Evolutionary conservation across 2,888 invertebrate species (phyloP), one percentile per base, ranked within the genome.

Genomic region (Meghimatium bilineatum): DNA sequence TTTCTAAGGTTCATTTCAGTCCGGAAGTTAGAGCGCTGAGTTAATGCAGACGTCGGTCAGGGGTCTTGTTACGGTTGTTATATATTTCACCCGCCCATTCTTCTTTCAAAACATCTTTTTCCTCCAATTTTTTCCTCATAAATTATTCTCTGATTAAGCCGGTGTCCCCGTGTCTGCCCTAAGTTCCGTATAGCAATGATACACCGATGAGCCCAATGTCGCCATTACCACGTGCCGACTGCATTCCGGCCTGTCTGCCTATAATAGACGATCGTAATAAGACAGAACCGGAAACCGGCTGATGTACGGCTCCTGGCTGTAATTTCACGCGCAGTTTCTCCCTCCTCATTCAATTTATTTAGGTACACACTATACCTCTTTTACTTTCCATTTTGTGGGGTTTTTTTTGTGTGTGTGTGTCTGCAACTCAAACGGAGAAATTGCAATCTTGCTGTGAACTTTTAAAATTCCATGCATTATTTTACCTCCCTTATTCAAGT

Each of bases 21-120:
- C 80, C 71, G 80, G 80, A 80, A 36, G 80, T 80, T 71, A 34
- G 80, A 80, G n/a, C 29, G 80, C 71, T 44, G 79, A 52, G 79
- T 67, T 79, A 79, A 79, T 79, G 79, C 52, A 79, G 69, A 34
- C 49, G 49, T 29, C 69, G 44, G 79, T 14, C 69, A 76, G 49
- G 49, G 63, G 79, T 77, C 63, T 56, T 77, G 63, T 77, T 67
- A 34, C 12, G 14, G 52, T 71, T 34, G 80, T 56, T 71, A 56
- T 17, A 56, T 6, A 56, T 29, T 20, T 49, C 14, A 44, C 44
- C n/a, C 29, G 6, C 44, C 29, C 72, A n/a, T 34, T 29, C 72
- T n/a, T 69, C 34, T 69, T 38, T 38, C 36, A 38, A 14, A 12
- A 56, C 10, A 36, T 63, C 63, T 29, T n/a, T 63, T 26, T 60